Conservation (phyloP, 2,113 vertebrate species). For the Hippocampus zosterae region DNA sequence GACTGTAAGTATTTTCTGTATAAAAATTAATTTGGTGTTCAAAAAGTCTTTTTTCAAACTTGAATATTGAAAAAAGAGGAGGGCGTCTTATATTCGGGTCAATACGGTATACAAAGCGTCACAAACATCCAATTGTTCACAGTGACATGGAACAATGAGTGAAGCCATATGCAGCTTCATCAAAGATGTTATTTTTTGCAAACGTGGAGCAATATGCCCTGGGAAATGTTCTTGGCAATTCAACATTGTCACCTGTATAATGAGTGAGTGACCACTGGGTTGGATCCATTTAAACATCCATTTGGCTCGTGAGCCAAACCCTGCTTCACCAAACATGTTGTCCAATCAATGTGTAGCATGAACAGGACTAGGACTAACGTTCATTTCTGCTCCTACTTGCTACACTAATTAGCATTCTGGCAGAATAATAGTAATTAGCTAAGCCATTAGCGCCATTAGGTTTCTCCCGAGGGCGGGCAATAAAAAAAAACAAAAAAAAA, state of each 20-base stretch:
- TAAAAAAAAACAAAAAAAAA: constrained; percentile 18
- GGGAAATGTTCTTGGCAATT: not conserved
- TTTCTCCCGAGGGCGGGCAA: constrained; percentile 3
- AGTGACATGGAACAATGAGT: too few relatives aligned
- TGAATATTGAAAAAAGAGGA: too few relatives aligned
- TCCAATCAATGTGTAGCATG: not conserved
- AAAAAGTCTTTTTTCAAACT: too few relatives aligned
- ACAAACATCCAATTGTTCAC: too few relatives aligned
- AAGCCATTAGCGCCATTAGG: constrained; percentile 42
- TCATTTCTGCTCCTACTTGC: constrained; percentile 43
- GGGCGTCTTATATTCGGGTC: too few relatives aligned
- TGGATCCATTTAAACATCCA: not conserved
- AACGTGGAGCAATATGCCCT: too few relatives aligned
- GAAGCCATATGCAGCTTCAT: too few relatives aligned
- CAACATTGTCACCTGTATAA: not conserved
- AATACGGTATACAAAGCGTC: too few relatives aligned
- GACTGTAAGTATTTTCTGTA: too few relatives aligned
- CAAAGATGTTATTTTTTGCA: too few relatives aligned
- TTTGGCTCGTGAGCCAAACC: not conserved
- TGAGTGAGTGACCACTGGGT: not conserved
- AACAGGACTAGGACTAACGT: not conserved
- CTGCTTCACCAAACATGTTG: not conserved
- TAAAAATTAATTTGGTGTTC: too few relatives aligned
- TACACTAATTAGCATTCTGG: constrained; percentile 58
- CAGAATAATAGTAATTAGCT: constrained; percentile 48